phyloP scores from a whole-genome alignment of 1,140 invertebrate genomes.

The Meloidogyne exigua region DNA sequence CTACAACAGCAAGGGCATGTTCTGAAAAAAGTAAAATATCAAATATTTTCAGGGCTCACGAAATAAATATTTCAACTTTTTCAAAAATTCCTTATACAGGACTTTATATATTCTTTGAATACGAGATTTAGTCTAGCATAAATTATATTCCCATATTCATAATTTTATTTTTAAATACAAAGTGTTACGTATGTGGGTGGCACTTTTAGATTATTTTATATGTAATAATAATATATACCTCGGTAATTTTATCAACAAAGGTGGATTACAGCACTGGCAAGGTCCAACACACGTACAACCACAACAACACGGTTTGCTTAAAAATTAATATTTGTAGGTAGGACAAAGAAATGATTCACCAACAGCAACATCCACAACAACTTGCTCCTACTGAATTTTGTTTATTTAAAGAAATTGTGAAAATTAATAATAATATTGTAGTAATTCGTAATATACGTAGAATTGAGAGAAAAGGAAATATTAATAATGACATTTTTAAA shows the following conservation, averaged over 20 bases:
- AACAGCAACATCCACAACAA: conserved; percentile 25
- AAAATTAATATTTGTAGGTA: background rate
- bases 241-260: conserved; percentile 24
- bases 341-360: background rate
- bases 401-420: conserved; percentile 5
- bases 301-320: conserved; percentile 28
- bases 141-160: too few relatives aligned
- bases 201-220: background rate
- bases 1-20: conserved; percentile 24
- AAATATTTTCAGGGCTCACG: too few relatives aligned
- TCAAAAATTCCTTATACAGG: too few relatives aligned
- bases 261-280: conserved; percentile 25
- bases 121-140: too few relatives aligned
- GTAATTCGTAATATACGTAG: conserved; percentile 6
- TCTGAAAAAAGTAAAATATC: background rate
- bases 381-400: conserved; percentile 14
- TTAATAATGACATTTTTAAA: conserved; percentile 12
- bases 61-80: too few relatives aligned
- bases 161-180: background rate
- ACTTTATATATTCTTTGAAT: too few relatives aligned
- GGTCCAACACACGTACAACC: conserved; percentile 26
- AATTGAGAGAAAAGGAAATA: background rate
- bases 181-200: background rate
- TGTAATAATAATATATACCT: background rate
- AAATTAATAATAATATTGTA: background rate